phyloP scores from a whole-genome alignment of 2,888 invertebrate species.

The Eustalomyia histrio region DNA sequence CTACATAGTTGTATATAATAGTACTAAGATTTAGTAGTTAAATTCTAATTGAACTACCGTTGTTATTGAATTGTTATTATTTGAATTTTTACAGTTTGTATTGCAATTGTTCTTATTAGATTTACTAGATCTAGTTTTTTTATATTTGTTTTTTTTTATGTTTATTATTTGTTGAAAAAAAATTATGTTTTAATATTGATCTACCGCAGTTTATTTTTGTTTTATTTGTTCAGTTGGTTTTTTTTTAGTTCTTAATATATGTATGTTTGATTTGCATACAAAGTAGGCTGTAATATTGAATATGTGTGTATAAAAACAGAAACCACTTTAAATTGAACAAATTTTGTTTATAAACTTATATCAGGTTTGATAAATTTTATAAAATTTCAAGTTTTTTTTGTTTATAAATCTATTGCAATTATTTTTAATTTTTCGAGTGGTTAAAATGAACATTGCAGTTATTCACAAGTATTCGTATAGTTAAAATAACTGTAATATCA shows the following conservation, averaged over 20 bases:
- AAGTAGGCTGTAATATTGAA: background rate
- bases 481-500: no score
- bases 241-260: background rate
- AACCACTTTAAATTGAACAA: background rate
- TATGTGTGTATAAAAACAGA: background rate
- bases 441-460: no score
- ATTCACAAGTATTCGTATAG: no score
- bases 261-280: background rate
- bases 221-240: slow-evolving; percentile 23
- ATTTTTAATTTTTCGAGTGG: no score
- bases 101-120: background rate
- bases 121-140: background rate
- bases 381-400: background rate
- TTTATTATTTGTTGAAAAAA: background rate
- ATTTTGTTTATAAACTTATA: background rate
- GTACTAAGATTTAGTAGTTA: background rate
- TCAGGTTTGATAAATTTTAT: background rate
- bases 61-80: background rate
- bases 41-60: background rate
- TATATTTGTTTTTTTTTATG: background rate
- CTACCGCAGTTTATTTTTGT: background rate
- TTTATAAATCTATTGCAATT: background rate
- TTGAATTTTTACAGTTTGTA: background rate
- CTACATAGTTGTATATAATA: background rate
- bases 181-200: background rate